Percentiles rank a stretch among this genome's conserved stretches.
phyloP scores from a whole-genome alignment of 1,140 invertebrate species.

The Chionoecetes opilio region DNA sequence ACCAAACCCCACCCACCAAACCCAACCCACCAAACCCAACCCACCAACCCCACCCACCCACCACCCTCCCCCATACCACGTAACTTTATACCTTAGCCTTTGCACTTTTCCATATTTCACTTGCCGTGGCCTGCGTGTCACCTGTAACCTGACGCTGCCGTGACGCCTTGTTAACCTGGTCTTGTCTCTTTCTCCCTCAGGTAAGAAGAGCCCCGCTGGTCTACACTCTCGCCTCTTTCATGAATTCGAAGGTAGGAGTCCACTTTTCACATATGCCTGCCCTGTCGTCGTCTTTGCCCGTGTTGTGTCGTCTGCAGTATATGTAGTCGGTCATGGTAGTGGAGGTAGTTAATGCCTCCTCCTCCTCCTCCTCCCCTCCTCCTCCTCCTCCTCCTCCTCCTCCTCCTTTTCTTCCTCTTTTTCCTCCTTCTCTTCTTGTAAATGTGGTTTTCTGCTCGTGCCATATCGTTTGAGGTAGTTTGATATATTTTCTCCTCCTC shows the following conservation, averaged over 20 bases:
- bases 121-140: conserved; percentile 3
- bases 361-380: neutral
- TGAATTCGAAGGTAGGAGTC: conserved; percentile 73
- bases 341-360: neutral
- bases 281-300: conserved; percentile 22
- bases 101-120: neutral
- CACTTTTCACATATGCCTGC: conserved; percentile 44
- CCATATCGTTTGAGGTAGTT: neutral
- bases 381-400: neutral
- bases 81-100: neutral
- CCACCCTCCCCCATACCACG: neutral
- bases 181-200: conserved; percentile 40
- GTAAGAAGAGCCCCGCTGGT: conserved; percentile 78
- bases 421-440: neutral
- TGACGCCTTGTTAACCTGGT: neutral
- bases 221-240: conserved; percentile 75
- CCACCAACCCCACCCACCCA: too few species aligned
- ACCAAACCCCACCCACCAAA: neutral
- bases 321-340: neutral
- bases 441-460: neutral
- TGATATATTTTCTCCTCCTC: neutral
- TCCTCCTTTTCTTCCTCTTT: neutral
- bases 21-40: too few species aligned
- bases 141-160: neutral
- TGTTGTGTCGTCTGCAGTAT: neutral